phyloP scores from a whole-genome alignment of 2,888 invertebrate genomes.

The Xanthorhoe designata region DNA sequence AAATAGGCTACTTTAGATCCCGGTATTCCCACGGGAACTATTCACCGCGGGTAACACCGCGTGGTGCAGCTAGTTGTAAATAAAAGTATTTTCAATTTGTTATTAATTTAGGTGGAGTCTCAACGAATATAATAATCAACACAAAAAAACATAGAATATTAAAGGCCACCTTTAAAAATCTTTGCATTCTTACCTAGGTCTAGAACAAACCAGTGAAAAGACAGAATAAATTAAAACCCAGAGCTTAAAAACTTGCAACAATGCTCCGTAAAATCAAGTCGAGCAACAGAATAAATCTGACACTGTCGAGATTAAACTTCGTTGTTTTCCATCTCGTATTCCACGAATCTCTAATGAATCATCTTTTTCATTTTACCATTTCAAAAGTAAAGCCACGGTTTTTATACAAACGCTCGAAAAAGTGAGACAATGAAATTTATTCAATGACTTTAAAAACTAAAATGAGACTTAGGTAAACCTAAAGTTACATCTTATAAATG shows the following conservation, averaged over 20 bases:
- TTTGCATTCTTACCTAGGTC: too few species aligned
- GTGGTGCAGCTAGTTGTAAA: too few species aligned
- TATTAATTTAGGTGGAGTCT: too few species aligned
- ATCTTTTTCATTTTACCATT: slow-evolving; percentile 29
- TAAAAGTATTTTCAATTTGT: too few species aligned
- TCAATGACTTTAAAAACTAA: neutral
- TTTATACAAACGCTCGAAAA: neutral
- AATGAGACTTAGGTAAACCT: neutral
- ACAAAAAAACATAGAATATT: too few species aligned
- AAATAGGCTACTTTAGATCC: too few species aligned
- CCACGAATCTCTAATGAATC: slow-evolving; percentile 21
- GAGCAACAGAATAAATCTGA: slow-evolving; percentile 15
- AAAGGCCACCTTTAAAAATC: too few species aligned
- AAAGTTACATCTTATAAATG: too few species aligned
- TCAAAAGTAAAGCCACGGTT: slow-evolving; percentile 4
- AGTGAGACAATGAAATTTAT: neutral
- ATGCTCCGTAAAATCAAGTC: neutral
- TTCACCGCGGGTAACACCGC: too few species aligned
- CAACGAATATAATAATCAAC: too few species aligned
- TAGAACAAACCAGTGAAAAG: neutral
- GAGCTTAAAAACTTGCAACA: neutral
- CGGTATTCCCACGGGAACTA: too few species aligned
- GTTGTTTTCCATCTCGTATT: slow-evolving; percentile 32
- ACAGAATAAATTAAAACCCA: neutral
- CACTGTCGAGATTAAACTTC: slow-evolving; percentile 16